phyloP scores from a whole-genome alignment of 2,888 invertebrate genomes.

The Scotopteryx bipunctaria region DNA sequence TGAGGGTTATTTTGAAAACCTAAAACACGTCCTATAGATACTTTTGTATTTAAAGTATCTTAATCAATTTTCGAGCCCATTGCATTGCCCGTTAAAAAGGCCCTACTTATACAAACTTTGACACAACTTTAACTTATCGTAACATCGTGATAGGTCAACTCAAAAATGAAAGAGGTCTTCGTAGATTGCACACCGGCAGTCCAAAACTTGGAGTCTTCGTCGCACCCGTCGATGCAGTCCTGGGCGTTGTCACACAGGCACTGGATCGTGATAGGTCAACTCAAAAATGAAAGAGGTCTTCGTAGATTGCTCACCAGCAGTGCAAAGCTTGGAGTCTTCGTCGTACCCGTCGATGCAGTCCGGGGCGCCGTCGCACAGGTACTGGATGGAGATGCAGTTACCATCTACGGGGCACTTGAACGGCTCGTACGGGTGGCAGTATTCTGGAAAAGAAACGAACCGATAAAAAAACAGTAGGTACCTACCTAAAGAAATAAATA shows the following conservation, averaged over 20 bases:
- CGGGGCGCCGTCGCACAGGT: slow-evolving; percentile 95
- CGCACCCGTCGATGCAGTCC: slow-evolving; percentile 97
- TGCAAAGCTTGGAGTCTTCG: slow-evolving; percentile 96
- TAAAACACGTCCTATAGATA: no score
- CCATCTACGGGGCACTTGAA: slow-evolving; percentile 98
- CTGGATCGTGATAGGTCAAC: no score
- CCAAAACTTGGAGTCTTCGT: slow-evolving; percentile 96
- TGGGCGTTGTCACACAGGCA: slow-evolving; percentile 96
- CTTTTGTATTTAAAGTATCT: no score
- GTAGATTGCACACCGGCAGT: slow-evolving; percentile 91
- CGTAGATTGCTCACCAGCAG: slow-evolving; percentile 89
- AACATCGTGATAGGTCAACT: no score
- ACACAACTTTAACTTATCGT: no score
- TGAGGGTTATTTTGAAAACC: no score
- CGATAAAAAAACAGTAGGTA: neutral
- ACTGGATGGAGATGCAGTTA: slow-evolving; percentile 97
- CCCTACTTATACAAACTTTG: no score
- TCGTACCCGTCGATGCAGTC: slow-evolving; percentile 98
- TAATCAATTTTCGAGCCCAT: no score
- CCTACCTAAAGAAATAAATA: no score
- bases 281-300: neutral
- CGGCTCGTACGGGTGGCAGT: slow-evolving; percentile 97
- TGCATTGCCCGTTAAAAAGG: no score
- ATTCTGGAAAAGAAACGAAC: slow-evolving; percentile 56
- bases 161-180: neutral